These are phyloP conservation scores for Gymnopithys bicolor DNA, from an alignment of 2,797 vertebrate species.

Conservation along the genomic window DNA sequence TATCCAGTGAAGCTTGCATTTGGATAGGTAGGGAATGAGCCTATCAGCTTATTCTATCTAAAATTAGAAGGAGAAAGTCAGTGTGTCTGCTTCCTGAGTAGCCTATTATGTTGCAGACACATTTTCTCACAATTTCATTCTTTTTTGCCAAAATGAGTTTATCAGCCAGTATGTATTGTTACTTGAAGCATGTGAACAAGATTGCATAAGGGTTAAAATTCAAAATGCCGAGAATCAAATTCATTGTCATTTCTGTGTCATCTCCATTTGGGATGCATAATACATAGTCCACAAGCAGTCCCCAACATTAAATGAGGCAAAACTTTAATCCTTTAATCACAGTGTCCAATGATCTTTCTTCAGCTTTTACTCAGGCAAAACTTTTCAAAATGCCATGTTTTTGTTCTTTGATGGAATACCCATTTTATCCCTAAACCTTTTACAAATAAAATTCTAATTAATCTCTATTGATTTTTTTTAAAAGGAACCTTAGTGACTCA, in stretches of 20 bases:
- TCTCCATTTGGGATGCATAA: neutral
- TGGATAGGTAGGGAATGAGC: neutral
- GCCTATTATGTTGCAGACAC: neutral
- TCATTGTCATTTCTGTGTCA: neutral
- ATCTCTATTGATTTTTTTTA: neutral
- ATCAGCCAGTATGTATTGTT: neutral
- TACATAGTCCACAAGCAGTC: neutral
- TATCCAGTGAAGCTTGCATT: neutral
- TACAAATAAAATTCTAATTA: neutral
- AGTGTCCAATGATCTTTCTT: neutral
- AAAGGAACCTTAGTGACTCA: neutral
- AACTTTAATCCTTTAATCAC: neutral
- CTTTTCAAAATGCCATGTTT: neutral
- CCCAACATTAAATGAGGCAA: neutral
- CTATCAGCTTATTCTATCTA: neutral
- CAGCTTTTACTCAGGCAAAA: neutral
- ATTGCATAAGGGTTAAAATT: neutral
- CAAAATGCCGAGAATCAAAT: neutral
- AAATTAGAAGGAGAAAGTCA: rapidly evolving
- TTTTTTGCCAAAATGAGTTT: neutral
- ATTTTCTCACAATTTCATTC: neutral
- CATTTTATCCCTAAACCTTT: neutral
- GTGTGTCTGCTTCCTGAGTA: neutral
- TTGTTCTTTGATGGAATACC: neutral
- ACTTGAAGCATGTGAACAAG: neutral